Evolutionary conservation across 2,113 vertebrate species (phyloP).

Genomic region (Hemiscyllium ocellatum): DNA sequence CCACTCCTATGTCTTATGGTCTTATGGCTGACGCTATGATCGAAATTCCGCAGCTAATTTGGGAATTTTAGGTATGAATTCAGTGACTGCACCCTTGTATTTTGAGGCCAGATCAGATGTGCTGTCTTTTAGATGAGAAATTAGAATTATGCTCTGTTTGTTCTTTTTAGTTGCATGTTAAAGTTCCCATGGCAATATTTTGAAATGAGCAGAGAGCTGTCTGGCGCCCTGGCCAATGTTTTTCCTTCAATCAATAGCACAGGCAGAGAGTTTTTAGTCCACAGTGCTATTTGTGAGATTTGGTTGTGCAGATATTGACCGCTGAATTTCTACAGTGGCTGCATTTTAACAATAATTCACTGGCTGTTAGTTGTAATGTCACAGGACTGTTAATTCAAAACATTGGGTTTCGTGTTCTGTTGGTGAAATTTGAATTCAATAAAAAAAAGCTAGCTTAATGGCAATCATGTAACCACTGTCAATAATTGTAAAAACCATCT

Average conservation of each 20-base stretch:
- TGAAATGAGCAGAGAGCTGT: not conserved
- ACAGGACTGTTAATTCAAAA: no score
- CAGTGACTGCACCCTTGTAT: no score
- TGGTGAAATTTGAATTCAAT: no score
- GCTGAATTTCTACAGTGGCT: not conserved
- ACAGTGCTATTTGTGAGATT: not conserved
- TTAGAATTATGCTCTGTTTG: not conserved
- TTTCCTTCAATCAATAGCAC: not conserved
- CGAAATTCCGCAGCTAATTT: no score
- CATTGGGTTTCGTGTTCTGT: no score
- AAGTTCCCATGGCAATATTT: not conserved
- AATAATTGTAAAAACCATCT: no score
- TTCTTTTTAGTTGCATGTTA: not conserved
- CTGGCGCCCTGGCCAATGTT: not conserved
- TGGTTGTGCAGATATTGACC: not conserved
- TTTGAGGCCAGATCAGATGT: not conserved
- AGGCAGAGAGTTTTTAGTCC: not conserved
- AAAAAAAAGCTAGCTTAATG: no score
- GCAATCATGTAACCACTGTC: no score
- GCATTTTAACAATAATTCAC: not conserved
- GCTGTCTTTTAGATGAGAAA: not conserved
- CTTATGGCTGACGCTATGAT: no score
- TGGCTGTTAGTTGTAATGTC: not conserved
- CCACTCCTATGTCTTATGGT: no score
- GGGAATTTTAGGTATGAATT: no score